These are phyloP conservation scores for Rhinopithecus roxellana DNA, from an alignment of 2,113 vertebrate genomes.

Conservation along the genomic window DNA sequence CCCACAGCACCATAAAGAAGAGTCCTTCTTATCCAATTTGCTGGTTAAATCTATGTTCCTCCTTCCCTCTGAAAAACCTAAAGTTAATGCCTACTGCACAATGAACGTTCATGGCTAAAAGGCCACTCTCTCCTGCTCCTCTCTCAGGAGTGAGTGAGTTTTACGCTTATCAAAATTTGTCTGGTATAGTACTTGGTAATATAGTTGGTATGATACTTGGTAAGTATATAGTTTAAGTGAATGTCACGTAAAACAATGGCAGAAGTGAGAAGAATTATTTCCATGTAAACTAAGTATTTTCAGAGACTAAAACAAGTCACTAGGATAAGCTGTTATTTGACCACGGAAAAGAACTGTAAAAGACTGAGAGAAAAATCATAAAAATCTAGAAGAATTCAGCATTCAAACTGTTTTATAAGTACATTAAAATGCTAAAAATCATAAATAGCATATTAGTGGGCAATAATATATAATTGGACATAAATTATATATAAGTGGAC, in stretches of 20 bases:
- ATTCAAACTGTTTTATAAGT: not conserved
- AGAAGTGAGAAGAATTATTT: not conserved
- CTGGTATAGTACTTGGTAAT: not conserved
- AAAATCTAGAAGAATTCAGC: not conserved
- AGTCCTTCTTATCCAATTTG: not conserved
- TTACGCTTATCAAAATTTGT: not conserved
- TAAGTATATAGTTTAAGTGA: not conserved
- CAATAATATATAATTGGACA: not conserved
- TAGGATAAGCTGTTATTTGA: slow-evolving; percentile 8
- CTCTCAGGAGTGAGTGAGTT: not conserved
- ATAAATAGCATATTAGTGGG: not conserved
- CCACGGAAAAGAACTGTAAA: not conserved
- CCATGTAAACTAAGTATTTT: not conserved
- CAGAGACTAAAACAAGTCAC: not conserved
- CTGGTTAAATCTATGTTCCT: not conserved
- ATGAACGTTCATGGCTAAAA: not conserved
- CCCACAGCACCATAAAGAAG: not conserved
- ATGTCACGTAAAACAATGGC: not conserved
- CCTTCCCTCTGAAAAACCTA: not conserved
- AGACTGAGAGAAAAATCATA: not conserved
- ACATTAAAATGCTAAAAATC: not conserved
- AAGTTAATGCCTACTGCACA: not conserved
- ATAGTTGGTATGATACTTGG: not conserved
- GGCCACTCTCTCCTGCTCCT: not conserved
- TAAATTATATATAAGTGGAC: too few relatives aligned